Evolutionary conservation across 2,113 vertebrate genomes (phyloP).

Genomic region (Sebastes schlegelii): DNA sequence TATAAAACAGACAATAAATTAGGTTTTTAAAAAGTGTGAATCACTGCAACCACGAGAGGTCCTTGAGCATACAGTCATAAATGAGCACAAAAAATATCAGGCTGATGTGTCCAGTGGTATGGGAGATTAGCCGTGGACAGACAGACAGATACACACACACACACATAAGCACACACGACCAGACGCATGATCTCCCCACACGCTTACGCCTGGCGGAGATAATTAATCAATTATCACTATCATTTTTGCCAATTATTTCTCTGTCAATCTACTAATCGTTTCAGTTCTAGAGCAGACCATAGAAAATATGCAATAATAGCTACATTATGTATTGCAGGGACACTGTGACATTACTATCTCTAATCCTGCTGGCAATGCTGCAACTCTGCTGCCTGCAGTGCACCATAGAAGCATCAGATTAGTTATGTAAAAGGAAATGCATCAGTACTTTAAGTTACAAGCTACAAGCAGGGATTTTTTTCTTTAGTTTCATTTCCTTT

Average conservation of each 20-base stretch:
- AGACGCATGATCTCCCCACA: too few species aligned
- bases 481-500: not conserved
- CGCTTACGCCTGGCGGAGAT: too few species aligned
- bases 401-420: not conserved
- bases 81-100: too few species aligned
- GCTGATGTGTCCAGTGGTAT: too few species aligned
- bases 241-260: not conserved
- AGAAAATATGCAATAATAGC: not conserved
- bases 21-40: too few species aligned
- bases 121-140: too few species aligned
- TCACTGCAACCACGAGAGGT: too few species aligned
- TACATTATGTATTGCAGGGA: not conserved
- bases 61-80: too few species aligned
- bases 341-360: not conserved
- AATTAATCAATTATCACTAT: too few species aligned
- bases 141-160: too few species aligned
- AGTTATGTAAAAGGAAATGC: conserved; percentile 13
- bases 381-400: conserved; percentile 15
- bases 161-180: too few species aligned
- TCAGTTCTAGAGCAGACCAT: not conserved
- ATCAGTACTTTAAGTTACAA: not conserved
- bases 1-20: too few species aligned
- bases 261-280: not conserved
- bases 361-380: not conserved
- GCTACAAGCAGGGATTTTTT: not conserved